Evolutionary conservation across 2,113 vertebrate species (phyloP).

Genomic region (Caranx melampygus): DNA sequence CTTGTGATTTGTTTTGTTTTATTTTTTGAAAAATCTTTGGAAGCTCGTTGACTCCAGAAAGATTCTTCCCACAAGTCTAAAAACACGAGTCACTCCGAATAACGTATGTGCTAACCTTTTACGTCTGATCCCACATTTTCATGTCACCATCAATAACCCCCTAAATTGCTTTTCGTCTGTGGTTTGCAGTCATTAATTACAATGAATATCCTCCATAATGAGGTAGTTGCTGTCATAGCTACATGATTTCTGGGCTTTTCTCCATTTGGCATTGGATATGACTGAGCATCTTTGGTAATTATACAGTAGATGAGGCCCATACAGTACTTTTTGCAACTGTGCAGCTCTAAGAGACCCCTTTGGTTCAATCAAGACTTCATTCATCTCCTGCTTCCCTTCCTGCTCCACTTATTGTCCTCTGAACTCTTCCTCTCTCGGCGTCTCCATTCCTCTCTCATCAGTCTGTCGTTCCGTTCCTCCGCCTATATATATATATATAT

Average conservation of each 20-base stretch:
- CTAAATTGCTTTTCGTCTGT: conserved; percentile 46
- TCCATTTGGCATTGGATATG: conserved; percentile 69
- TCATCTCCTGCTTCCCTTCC: conserved; percentile 29
- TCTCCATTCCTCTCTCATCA: conserved; percentile 28
- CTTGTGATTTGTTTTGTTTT: conserved; percentile 16
- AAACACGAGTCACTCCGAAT: conserved; percentile 1
- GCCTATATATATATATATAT: neutral
- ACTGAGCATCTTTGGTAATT: conserved; percentile 57
- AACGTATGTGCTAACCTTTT: conserved; percentile 7
- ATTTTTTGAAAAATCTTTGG: neutral
- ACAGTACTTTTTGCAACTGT: conserved; percentile 25
- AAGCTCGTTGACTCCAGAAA: conserved; percentile 16
- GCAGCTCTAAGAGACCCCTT: conserved; percentile 28
- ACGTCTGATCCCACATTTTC: conserved; percentile 11
- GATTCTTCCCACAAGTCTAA: neutral
- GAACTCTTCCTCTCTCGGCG: conserved; percentile 19
- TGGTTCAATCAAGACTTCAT: conserved; percentile 32
- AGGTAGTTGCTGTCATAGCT: conserved; percentile 62
- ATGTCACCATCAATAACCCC: conserved; percentile 41
- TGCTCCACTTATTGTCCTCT: conserved; percentile 36
- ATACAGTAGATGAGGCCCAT: conserved; percentile 52
- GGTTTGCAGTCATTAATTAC: conserved; percentile 58
- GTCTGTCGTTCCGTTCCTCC: neutral
- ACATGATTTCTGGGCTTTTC: conserved; percentile 66
- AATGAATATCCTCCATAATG: conserved; percentile 55